Percentiles rank a stretch among this genome's conserved stretches.
Evolutionary conservation across 2,797 vertebrate genomes (phyloP).

Genomic region (Tadarida brasiliensis): DNA sequence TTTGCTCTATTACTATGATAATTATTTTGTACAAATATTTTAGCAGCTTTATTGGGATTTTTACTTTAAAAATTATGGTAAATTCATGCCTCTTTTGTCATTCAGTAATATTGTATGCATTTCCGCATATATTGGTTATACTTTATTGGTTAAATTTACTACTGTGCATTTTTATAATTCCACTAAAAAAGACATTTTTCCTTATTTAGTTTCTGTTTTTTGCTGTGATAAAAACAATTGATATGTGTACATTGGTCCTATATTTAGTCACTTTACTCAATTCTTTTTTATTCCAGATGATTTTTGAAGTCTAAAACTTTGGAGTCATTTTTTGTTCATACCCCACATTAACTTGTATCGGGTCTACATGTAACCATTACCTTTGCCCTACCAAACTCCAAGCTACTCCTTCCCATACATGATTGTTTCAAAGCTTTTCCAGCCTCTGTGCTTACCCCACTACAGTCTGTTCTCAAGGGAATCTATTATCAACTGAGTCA

Average conservation of each 20-base stretch:
- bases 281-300: background rate
- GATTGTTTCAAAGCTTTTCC: background rate
- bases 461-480: background rate
- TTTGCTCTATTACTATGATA: background rate
- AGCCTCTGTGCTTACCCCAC: background rate
- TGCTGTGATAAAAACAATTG: background rate
- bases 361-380: background rate
- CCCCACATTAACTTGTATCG: background rate
- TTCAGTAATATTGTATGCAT: background rate
- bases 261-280: background rate
- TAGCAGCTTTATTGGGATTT: background rate
- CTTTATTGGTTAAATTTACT: background rate
- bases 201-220: background rate
- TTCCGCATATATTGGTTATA: background rate
- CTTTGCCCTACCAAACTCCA: background rate
- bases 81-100: background rate
- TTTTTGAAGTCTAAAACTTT: background rate
- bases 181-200: background rate
- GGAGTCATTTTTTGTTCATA: background rate
- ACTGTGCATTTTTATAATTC: background rate
- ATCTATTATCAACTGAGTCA: background rate
- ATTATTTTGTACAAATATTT: background rate
- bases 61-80: background rate
- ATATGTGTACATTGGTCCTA: background rate
- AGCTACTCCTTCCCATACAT: accelerated